phyloP scores from a whole-genome alignment of 1,140 invertebrate genomes.

The Drosophila miranda region DNA sequence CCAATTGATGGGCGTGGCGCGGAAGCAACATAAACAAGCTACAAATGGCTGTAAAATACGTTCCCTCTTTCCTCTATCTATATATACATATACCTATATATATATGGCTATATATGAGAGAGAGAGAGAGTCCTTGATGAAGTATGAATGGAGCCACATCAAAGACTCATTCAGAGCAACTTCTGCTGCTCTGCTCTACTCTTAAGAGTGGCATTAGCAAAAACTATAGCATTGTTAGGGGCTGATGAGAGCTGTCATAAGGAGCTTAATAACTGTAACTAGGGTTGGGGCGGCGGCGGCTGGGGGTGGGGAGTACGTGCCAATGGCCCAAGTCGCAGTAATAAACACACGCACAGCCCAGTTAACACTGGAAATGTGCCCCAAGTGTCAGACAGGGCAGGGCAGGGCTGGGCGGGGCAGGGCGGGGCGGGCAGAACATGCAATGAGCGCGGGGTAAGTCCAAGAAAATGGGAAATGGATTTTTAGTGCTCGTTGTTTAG shows the following conservation, averaged over 20 bases:
- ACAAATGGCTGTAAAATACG: constrained; percentile 35
- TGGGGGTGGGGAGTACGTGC: constrained; percentile 52
- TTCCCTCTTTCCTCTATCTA: neutral
- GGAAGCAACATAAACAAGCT: constrained; percentile 33
- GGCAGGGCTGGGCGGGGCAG: neutral
- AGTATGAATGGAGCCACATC: constrained; percentile 25
- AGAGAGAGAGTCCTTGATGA: constrained; percentile 19
- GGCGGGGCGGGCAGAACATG: constrained; percentile 56
- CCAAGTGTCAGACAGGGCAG: constrained; percentile 42
- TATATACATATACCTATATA: constrained; percentile 1
- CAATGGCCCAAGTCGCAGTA: constrained; percentile 58
- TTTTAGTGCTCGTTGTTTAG: constrained; percentile 56
- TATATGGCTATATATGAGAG: neutral
- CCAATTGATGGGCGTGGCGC: constrained; percentile 35
- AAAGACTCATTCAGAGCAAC: neutral
- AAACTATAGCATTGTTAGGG: constrained; percentile 50
- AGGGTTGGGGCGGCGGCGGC: constrained; percentile 1
- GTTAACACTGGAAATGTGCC: constrained; percentile 60
- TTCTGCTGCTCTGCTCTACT: constrained; percentile 29
- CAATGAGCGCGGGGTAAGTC: constrained; percentile 14
- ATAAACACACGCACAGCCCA: constrained; percentile 67
- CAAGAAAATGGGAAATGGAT: constrained; percentile 56
- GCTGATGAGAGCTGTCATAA: constrained; percentile 41
- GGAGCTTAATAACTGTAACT: constrained; percentile 51
- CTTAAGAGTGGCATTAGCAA: constrained; percentile 13